Evolutionary conservation across 1,140 invertebrate species (phyloP), one percentile per base, ranked within the genome.

Genomic region (Drosophila simulans): DNA sequence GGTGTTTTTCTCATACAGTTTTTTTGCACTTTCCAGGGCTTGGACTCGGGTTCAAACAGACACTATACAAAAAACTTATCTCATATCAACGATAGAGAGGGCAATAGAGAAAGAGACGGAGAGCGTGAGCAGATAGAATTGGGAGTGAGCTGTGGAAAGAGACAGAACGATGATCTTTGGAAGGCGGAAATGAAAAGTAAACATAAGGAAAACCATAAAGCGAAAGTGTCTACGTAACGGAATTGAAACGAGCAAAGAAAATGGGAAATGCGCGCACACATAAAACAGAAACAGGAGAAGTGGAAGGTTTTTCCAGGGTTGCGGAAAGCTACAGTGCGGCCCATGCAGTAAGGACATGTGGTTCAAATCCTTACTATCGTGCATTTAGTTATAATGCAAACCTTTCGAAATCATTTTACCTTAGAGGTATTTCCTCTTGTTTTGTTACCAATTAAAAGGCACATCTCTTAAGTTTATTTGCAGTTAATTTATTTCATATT

Each of bases 21-120:
- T n/a, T 48, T 43, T 15, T 27, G 12, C 83, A 82, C 78, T 64
- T 86, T 82, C 53, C 57, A 59, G 68, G 72, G 62, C 20, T 42
- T 31, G 17, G 62, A 56, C 64, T 56, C 46, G 57, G 56, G 65
- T 27, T 45, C 34, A 39, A 58, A 52, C 57, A 56, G 25, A 75
- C 59, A 65, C 70, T 65, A 40, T 43, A 63, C 48, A 46, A 35
- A 46, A 48, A 60, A 60, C 11, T 35, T 20, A 57, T 52, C 42
- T 52, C 43, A 20, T 31, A 63, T 57, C 49, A 62, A 37, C 35
- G 46, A 52, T 37, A 31, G 54, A 69, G 59, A 17, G 10, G n/a
- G 15, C 42, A 35, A 31, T 13, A 15, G 20, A 15, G 4, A 46
- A 20, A 54, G n/a, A 54, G 49, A 56, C 10, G 42, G 45, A 48